Evolutionary conservation across 2,888 invertebrate genomes (phyloP), one percentile per base, ranked within the genome.

Genomic region (Elgonia sp.): DNA sequence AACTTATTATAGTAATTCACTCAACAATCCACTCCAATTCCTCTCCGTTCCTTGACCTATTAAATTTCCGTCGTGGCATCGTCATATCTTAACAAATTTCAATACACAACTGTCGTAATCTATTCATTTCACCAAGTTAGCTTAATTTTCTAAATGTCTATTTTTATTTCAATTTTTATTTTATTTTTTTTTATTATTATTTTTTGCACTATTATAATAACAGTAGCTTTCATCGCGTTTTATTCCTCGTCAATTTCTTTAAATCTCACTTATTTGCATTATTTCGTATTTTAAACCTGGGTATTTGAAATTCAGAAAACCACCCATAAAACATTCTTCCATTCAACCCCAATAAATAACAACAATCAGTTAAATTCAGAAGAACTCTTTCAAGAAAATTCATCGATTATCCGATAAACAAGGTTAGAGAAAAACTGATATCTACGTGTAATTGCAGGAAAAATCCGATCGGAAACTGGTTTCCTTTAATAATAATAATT

Each of bases 1-100:
- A 86, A 81, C 86, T 81, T 86, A 86, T 86, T 86, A 86, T 60
- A 63, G 62, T 76, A 67, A 86, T 81, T 86, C 70, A 81, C 46
- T 81, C 86, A 76, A 81, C 86, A 81, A 81, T 81, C 80, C 62
- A 75, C 80, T 86, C 75, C 85, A 80, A 79, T 80, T 80, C 73
- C 57, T 53, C 40, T 29, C 55, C 40, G 73, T 65, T 62, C 73
- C 69, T 81, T 73, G 69, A 72, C 60, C 80, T 73, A 85, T 75
- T 77, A 80, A 80, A 70, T 72, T 73, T 79, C 63, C 29, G 39
- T 50, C 81, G 57, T 40, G 18, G 39, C 70, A 21, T 70, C 42
- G 60, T 70, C 69, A 50, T 83, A 29, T 50, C 39, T 40, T 42
- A 20, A 42, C 42, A 42, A 75, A 85, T 80, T 57, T 21, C 46